Base-by-base conservation (phyloP, 2,888 invertebrate species). In the Hypsopygia costalis region DNA sequence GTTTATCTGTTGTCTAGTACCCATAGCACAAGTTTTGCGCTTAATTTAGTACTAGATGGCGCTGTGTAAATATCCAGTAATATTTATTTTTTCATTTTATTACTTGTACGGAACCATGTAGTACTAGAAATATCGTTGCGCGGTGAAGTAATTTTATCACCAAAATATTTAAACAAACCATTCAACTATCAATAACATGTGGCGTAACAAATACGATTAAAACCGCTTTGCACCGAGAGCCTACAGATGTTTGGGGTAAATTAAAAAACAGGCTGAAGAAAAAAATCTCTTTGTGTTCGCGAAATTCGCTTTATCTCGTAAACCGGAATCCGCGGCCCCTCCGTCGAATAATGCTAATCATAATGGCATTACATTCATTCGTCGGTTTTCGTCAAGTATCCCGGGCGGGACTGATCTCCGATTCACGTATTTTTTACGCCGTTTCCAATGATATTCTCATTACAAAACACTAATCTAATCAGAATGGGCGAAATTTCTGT, bases 281-380 rank as follows among this genome's bases (percentile, higher is more conserved):
- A 73, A 72, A 81, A 76, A 71, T 46, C 47, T 63, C 72, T 76
- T 83, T 83, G 81, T 82, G 75, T 69, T 73, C 69, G 68, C 72
- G 58, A 80, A 83, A 79, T 81, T 80, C 77, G 70, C 69, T 83
- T 82, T 85, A 83, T 82, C 73, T 74, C 65, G 71, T 70, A 87
- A 86, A 88, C 87, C 81, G 82, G 86, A 82, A 85, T 86, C 74
- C 62, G 61, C 70, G 69, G 77, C 75, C 81, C 83, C 83, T 67
- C 69, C 63, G 58, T 62, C 66, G 73, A 82, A 83, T 86, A 83
- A 86, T 83, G 83, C 86, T 87, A 87, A 88, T 88, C 83, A 79
- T 86, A 87, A 87, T 85, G 73, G 80, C 77, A 87, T 85, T 87
- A 87, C 83, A 81, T 85, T 85, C 81, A 83, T 85, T 83, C 81